Evolutionary conservation across 2,888 invertebrate genomes (phyloP), one percentile per base, ranked within the genome.

Genomic region (Malthinus flaveolus): DNA sequence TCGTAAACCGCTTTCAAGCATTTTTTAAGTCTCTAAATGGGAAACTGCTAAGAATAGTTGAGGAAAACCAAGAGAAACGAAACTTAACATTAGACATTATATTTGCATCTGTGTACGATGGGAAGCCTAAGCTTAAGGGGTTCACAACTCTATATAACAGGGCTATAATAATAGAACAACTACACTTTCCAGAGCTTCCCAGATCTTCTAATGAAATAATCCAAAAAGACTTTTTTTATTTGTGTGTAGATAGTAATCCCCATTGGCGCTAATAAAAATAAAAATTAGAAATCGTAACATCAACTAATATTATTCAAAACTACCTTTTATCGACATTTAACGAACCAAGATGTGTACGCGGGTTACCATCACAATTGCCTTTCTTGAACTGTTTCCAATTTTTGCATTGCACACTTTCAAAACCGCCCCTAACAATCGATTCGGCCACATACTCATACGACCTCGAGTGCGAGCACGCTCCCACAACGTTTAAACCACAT

Each of bases 401-500:
- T 1, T 31, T 33, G 34, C 66, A 66, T 6, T 10, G 35, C 23
- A n/a, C 12, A 7, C 74, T 69, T 3, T 62, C 56, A 61, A 79
- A 79, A n/a, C 55, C 51, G 1, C 39, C 9, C 1, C 39, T 15
- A 35, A 23, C 42, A 4, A 79, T 64, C 0, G 78, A 71, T 66
- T 80, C 79, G 8, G 73, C 69, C 56, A 73, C 79, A 57, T 76
- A 79, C 33, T 63, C 31, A n/a, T 72, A 70, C 2, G 79, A 68
- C 2, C 77, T 70, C 0, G 58, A 59, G 63, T 79, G 79, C 1
- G 78, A 61, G 57, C 79, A 79, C 5, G 65, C 9, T n/a, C 56
- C 63, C 12, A 49, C 7, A 1, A 63, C 6, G 42, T 66, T 64
- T 1, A 59, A 9, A 9, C 62, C 59, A 50, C 67, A 67, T 15